Evolutionary conservation across 2,113 vertebrate genomes (phyloP).

Genomic region (Papio anubis): DNA sequence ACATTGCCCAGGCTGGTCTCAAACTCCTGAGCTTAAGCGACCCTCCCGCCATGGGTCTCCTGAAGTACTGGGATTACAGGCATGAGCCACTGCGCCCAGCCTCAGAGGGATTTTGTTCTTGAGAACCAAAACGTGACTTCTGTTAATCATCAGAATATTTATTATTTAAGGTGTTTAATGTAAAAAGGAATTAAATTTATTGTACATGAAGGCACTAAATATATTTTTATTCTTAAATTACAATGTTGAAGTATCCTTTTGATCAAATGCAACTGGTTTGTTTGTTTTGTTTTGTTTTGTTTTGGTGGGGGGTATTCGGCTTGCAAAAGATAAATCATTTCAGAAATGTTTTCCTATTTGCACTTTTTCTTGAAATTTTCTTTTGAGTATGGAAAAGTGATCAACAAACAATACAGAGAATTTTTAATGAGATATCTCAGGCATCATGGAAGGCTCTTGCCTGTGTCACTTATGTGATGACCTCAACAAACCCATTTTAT

Average conservation of each 20-base stretch:
- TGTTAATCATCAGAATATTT: constrained; percentile 5
- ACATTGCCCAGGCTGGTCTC: no score
- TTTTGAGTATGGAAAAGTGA: constrained; percentile 1
- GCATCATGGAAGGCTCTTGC: neutral
- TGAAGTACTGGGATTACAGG: no score
- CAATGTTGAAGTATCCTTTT: constrained; percentile 1
- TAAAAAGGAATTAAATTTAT: constrained; percentile 39
- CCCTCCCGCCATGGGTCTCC: no score
- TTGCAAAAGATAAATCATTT: constrained; percentile 49
- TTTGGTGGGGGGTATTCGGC: neutral
- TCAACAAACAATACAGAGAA: neutral
- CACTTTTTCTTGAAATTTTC: constrained; percentile 19
- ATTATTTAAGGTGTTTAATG: neutral
- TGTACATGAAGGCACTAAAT: neutral
- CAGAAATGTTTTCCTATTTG: constrained; percentile 23
- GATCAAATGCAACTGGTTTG: neutral
- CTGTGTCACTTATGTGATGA: neutral
- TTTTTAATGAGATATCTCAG: constrained; percentile 26
- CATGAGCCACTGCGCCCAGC: no score
- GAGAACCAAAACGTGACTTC: constrained; percentile 38
- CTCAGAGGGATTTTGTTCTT: neutral
- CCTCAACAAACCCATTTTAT: constrained; percentile 1
- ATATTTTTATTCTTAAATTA: constrained; percentile 3
- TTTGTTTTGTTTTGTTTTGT: neutral
- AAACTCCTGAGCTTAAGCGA: no score